These are phyloP conservation scores for Penaeus indicus DNA, from an alignment of 1,140 invertebrate genomes.

Conservation along the genomic window DNA sequence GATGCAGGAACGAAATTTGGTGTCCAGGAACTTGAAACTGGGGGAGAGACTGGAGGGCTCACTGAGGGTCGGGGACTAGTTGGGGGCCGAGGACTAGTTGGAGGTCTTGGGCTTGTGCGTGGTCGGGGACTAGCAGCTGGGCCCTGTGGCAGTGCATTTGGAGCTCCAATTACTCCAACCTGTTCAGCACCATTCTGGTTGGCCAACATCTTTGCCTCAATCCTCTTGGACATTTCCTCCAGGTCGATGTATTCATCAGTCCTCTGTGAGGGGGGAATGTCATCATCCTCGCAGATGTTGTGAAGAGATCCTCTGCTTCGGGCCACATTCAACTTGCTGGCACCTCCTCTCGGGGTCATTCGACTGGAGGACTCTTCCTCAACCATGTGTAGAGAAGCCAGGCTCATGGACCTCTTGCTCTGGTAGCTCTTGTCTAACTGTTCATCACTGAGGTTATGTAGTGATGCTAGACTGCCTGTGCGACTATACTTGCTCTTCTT, in stretches of 20 bases:
- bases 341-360: conserved; percentile 2
- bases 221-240: conserved; percentile 65
- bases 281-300: conserved; percentile 63
- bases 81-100: too few species aligned
- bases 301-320: conserved; percentile 51
- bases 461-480: conserved; percentile 65
- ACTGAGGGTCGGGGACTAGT: background rate
- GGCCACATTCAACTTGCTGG: conserved; percentile 20
- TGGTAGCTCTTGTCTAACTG: conserved; percentile 61
- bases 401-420: conserved; percentile 63
- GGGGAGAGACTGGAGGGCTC: background rate
- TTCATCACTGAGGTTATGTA: conserved; percentile 64
- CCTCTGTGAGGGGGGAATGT: conserved; percentile 57
- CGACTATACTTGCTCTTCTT: conserved; percentile 57
- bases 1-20: conserved; percentile 58
- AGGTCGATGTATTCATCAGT: conserved; percentile 66
- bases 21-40: conserved; percentile 29
- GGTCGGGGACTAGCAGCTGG: background rate
- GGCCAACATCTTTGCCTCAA: conserved; percentile 61
- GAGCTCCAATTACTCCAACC: background rate
- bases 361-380: conserved; percentile 26
- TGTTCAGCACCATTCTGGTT: background rate
- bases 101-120: background rate
- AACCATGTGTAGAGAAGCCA: conserved; percentile 61
- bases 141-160: background rate